These are phyloP conservation scores for Pasiphila rectangulata DNA, from an alignment of 2,888 invertebrate species.

Conservation along the genomic window DNA sequence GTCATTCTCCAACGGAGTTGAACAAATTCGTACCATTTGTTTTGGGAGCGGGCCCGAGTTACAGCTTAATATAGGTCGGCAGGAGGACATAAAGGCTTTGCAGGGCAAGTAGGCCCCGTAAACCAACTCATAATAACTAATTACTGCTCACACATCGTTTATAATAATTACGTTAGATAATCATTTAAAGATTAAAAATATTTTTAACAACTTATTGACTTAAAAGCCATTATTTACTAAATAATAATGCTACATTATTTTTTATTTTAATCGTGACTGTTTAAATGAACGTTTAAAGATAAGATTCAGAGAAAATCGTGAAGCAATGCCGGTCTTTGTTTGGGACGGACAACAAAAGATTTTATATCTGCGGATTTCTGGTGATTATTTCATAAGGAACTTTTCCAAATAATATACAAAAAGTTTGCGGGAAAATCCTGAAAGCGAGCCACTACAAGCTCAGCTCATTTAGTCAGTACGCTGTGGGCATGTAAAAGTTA, in stretches of 20 bases:
- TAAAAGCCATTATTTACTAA: background rate
- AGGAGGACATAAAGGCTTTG: slow-evolving; percentile 25
- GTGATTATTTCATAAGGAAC: slow-evolving; percentile 50
- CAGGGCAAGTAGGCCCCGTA: slow-evolving; percentile 17
- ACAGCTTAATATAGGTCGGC: slow-evolving; percentile 50
- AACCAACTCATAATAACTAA: slow-evolving; percentile 25
- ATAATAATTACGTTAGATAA: too few relatives aligned
- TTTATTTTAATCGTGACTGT: slow-evolving; percentile 33
- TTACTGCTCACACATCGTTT: slow-evolving; percentile 10
- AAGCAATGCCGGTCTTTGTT: slow-evolving; percentile 52
- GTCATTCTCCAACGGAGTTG: slow-evolving; percentile 50
- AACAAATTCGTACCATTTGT: slow-evolving; percentile 68
- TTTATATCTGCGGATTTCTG: slow-evolving; percentile 46
- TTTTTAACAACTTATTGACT: too few relatives aligned
- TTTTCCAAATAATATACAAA: slow-evolving; percentile 47
- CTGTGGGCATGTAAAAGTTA: slow-evolving; percentile 49
- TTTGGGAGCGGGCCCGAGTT: slow-evolving; percentile 46
- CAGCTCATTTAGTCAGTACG: slow-evolving; percentile 30
- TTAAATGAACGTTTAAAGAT: slow-evolving; percentile 42
- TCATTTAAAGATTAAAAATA: too few relatives aligned
- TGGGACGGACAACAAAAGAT: slow-evolving; percentile 53
- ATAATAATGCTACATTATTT: slow-evolving; percentile 8
- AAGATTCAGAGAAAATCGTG: slow-evolving; percentile 44
- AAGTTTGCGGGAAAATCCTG: slow-evolving; percentile 33
- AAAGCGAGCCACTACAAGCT: slow-evolving; percentile 31